Evolutionary conservation across 2,113 vertebrate species (phyloP), one percentile per base, ranked within the genome.

Genomic region (Psophia crepitans): DNA sequence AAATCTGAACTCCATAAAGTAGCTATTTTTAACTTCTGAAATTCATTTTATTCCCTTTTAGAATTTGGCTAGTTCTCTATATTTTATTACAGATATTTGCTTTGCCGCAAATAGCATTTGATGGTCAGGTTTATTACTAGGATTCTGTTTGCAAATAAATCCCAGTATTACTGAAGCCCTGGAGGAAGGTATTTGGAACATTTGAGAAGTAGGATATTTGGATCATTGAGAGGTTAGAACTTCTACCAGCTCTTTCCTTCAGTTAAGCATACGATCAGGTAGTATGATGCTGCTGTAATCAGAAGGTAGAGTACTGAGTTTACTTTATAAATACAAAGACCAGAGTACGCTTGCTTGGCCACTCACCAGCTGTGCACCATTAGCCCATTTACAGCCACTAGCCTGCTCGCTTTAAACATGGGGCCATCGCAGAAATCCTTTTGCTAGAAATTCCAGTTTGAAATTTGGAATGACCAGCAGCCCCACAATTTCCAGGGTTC

Each of bases 131-230:
- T 91, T 95, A 37, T 77, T 90, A 49, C 53, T 74, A 48, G 53
- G 57, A 73, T 84, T 86, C 63, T 84, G 44, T 84, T 91, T 77
- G 84, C 58, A 93, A 90, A 95, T 86, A 87, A 77, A 95, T 80
- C n/a, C 54, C 49, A 65, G 60, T 81, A 37, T 86, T 89, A 78
- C 54, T 48, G 46, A 91, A 89, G 41, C 76, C 60, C 64, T 37
- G 46, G 54, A 80, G 82, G 46, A n/a, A 74, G 14, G 44, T 44
- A 61, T 80, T 75, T 84, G 33, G n/a, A 81, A 70, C 11, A 30
- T 58, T 80, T 91, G 73, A 78, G 68, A 84, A 84, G 63, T 2
- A 70, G 64, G 46, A 41, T 86, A 84, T 93, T 91, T 74, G n/a
- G 27, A 77, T 87, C 35, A 65, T 0, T 41, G 64, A 68, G 49